Evolutionary conservation across 2,888 invertebrate genomes (phyloP).

Genomic region (Sarcophaga caerulescens): DNA sequence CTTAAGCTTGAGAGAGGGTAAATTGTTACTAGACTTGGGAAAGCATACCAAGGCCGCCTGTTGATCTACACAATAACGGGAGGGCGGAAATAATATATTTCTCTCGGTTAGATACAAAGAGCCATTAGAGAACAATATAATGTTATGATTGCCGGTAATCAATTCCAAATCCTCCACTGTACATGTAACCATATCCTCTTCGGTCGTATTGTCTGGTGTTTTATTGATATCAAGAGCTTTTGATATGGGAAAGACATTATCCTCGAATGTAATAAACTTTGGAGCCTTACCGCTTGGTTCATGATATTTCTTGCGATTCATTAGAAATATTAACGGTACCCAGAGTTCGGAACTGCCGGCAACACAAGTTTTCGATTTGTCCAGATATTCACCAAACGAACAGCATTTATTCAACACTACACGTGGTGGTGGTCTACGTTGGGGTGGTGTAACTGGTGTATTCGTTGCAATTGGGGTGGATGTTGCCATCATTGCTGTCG

Average conservation of each 20-base stretch:
- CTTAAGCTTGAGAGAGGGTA: conserved; percentile 78
- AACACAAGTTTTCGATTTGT: conserved; percentile 79
- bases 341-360: conserved; percentile 80
- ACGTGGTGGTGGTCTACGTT: conserved; percentile 73
- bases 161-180: conserved; percentile 72
- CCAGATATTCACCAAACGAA: conserved; percentile 82
- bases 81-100: conserved; percentile 81
- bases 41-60: conserved; percentile 85
- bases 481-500: conserved; percentile 13
- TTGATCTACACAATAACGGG: conserved; percentile 87
- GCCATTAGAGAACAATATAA: conserved; percentile 85
- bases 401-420: conserved; percentile 83
- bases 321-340: conserved; percentile 84
- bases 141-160: conserved; percentile 78
- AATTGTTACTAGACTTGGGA: conserved; percentile 76
- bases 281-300: conserved; percentile 79
- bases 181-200: conserved; percentile 52
- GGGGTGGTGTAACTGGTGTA: conserved; percentile 58
- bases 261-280: conserved; percentile 80
- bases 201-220: conserved; percentile 2
- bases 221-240: conserved; percentile 77
- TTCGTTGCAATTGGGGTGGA: conserved; percentile 52
- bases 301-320: conserved; percentile 80
- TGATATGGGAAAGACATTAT: conserved; percentile 79
- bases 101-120: conserved; percentile 84